Conservation (phyloP, 2,113 vertebrate species). For the Ciconia stormi region DNA sequence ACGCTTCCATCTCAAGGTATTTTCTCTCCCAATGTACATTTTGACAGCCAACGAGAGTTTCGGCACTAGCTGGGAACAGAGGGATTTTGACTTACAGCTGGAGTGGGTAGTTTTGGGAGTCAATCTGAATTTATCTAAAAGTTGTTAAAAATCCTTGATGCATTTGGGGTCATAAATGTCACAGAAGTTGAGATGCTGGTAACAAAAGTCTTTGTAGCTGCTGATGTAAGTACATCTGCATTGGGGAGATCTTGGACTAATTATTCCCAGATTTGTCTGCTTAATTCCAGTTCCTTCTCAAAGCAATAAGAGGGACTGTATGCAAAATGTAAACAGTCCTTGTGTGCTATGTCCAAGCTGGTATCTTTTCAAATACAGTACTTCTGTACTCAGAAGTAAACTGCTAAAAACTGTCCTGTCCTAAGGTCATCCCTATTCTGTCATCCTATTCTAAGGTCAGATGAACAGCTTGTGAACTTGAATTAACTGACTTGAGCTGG, state of each 20-base stretch:
- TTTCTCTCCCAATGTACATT: not conserved
- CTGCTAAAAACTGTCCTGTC: not conserved
- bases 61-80: not conserved
- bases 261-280: not conserved
- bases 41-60: not conserved
- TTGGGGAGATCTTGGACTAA: not conserved
- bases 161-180: not conserved
- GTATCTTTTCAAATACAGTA: not conserved
- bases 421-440: not conserved
- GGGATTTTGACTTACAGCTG: not conserved
- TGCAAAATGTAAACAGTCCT: not conserved
- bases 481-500: not conserved
- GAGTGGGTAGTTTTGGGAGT: not conserved
- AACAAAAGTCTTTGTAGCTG: not conserved
- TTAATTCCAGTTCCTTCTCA: not conserved
- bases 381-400: not conserved
- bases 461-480: not conserved
- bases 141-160: not conserved
- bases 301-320: not conserved
- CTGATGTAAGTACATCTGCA: not conserved
- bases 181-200: not conserved
- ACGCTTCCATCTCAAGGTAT: not conserved
- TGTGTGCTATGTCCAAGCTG: not conserved
- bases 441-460: not conserved
- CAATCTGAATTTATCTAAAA: not conserved